phyloP scores from a whole-genome alignment of 2,113 vertebrate species.

The Callocephalon fimbriatum region DNA sequence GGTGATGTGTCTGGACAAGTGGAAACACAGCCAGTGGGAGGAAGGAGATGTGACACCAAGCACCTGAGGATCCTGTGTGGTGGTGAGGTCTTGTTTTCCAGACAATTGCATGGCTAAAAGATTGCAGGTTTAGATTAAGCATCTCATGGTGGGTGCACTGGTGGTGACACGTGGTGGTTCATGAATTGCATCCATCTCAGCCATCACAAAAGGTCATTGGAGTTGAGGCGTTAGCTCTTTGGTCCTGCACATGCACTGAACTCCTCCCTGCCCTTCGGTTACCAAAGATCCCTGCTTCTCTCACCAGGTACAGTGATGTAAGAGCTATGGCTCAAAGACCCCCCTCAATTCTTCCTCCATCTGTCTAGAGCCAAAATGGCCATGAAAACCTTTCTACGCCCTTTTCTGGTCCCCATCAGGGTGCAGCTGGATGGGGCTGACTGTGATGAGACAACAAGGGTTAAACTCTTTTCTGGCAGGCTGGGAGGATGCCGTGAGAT shows the following conservation, averaged over 20 bases:
- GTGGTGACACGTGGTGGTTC: accelerated
- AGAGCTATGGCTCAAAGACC: not conserved
- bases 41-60: not conserved
- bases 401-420: not conserved
- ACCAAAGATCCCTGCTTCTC: not conserved
- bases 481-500: slow-evolving; percentile 22
- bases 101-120: accelerated
- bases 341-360: not conserved
- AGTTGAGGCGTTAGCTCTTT: not conserved
- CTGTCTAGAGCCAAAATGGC: not conserved
- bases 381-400: not conserved
- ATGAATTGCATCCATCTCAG: not conserved
- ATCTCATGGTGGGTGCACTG: not conserved
- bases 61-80: not conserved
- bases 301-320: not conserved
- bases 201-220: accelerated
- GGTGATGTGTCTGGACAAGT: not conserved
- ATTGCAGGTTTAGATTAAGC: not conserved
- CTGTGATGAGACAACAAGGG: not conserved
- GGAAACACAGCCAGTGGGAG: not conserved
- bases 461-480: slow-evolving; percentile 24
- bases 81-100: not conserved
- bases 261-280: not conserved
- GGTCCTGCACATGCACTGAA: not conserved
- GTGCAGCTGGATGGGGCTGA: not conserved